Conservation (phyloP, 37 sponge, comb jelly and placozoan species). For the Spongilla lacustris region DNA sequence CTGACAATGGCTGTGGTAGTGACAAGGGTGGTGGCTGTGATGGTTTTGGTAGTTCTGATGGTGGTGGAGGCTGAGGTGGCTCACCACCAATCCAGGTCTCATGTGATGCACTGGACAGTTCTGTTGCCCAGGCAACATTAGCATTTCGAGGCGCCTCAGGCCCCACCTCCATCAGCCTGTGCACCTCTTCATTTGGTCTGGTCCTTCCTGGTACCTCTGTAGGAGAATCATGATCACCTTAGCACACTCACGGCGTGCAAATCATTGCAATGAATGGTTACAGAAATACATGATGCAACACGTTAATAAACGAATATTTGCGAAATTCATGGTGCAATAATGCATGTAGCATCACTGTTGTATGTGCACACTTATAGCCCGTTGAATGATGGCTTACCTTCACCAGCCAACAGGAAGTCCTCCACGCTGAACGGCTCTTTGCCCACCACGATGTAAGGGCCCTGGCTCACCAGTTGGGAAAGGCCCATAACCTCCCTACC, state of each 20-base stretch:
- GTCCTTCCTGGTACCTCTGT: background rate
- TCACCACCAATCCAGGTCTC: background rate
- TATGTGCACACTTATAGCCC: no score
- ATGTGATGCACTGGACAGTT: background rate
- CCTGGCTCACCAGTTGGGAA: constrained; percentile 38
- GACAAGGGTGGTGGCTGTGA: background rate
- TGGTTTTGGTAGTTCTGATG: background rate
- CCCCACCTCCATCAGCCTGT: background rate
- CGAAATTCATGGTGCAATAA: no score
- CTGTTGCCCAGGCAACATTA: background rate
- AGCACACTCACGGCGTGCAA: no score
- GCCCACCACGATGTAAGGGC: constrained; percentile 38
- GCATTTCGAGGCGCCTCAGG: background rate
- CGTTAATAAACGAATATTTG: no score
- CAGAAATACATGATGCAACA: no score
- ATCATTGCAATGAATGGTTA: no score
- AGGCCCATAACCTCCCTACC: constrained; percentile 42
- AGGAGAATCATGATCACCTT: background rate
- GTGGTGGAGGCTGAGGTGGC: background rate
- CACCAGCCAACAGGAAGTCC: constrained; percentile 15
- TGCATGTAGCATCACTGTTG: no score
- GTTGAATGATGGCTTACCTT: background rate
- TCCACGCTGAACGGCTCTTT: constrained; percentile 39
- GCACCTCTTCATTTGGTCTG: background rate
- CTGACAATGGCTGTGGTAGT: background rate